A percentile compares a stretch with the other conserved stretches of the same genome.
phyloP scores from a whole-genome alignment of 2,888 invertebrate genomes.

The Campoplex capitator region DNA sequence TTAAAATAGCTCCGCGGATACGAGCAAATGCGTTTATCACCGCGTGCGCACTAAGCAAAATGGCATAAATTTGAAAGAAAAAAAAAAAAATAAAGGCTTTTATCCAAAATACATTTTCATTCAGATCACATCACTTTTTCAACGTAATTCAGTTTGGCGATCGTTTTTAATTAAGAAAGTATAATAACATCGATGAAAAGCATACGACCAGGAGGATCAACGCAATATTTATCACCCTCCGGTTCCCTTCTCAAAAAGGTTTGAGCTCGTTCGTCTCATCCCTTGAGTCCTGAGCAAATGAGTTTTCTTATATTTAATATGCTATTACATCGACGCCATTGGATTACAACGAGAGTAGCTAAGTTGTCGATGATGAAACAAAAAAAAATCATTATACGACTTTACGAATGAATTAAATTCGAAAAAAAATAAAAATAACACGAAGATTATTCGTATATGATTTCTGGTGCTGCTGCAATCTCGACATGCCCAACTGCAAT shows the following conservation, averaged over 20 bases:
- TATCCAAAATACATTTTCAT: neutral
- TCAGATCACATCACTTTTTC: no score
- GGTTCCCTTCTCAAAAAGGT: neutral
- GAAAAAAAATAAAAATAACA: neutral
- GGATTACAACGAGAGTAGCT: no score
- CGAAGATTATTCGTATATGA: neutral
- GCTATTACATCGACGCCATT: neutral
- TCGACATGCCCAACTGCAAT: neutral
- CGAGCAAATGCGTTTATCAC: neutral
- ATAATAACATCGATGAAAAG: neutral
- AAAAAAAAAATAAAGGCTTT: neutral
- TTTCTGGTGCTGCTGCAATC: neutral
- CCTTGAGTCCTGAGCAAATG: neutral
- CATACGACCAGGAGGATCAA: neutral
- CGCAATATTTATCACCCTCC: neutral
- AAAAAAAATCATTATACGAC: neutral
- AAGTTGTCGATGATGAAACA: neutral
- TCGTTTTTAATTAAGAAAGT: neutral
- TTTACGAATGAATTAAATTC: neutral
- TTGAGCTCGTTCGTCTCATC: neutral
- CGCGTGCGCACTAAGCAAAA: neutral
- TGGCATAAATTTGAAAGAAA: neutral
- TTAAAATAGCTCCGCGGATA: conserved; percentile 1
- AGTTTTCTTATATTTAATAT: neutral
- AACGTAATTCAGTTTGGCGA: neutral